Evolutionary conservation across 2,888 invertebrate species (phyloP).

Genomic region (Exephanes ischioxanthus): DNA sequence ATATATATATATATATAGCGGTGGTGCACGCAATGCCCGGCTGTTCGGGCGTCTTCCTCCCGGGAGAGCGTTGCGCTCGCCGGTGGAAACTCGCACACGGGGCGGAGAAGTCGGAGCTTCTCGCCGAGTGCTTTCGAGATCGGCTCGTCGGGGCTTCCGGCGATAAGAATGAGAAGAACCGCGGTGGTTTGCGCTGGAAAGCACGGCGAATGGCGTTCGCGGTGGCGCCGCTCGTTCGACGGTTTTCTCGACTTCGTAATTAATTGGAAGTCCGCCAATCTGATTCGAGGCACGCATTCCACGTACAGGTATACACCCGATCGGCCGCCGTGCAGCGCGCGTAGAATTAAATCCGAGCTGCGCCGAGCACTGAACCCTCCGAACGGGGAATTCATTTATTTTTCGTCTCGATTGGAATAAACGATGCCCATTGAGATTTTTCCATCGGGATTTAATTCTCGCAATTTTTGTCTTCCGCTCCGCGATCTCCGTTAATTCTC

Average conservation of each 20-base stretch:
- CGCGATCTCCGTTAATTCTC: no score
- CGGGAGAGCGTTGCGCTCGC: slow-evolving; percentile 2
- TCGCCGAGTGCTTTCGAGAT: slow-evolving; percentile 25
- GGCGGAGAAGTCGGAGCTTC: slow-evolving; percentile 5
- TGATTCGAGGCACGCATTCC: slow-evolving; percentile 58
- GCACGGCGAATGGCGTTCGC: slow-evolving; percentile 33
- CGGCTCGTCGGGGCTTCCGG: slow-evolving; percentile 27
- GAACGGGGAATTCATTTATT: background rate
- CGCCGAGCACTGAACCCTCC: background rate
- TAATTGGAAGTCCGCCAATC: slow-evolving; percentile 55
- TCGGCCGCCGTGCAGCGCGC: background rate
- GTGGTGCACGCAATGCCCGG: slow-evolving; percentile 24
- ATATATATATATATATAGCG: background rate
- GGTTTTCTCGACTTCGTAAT: slow-evolving; percentile 61
- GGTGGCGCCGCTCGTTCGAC: slow-evolving; percentile 55
- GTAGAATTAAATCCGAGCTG: background rate
- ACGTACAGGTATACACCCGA: background rate
- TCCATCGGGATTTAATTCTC: no score
- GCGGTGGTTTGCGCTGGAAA: background rate
- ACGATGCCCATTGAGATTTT: no score
- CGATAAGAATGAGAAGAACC: slow-evolving; percentile 36
- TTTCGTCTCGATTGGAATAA: no score
- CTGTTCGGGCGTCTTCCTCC: background rate
- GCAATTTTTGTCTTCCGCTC: no score
- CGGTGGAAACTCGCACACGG: background rate